Evolutionary conservation across 2,113 vertebrate genomes (phyloP).

Genomic region (Bujurquina vittata): DNA sequence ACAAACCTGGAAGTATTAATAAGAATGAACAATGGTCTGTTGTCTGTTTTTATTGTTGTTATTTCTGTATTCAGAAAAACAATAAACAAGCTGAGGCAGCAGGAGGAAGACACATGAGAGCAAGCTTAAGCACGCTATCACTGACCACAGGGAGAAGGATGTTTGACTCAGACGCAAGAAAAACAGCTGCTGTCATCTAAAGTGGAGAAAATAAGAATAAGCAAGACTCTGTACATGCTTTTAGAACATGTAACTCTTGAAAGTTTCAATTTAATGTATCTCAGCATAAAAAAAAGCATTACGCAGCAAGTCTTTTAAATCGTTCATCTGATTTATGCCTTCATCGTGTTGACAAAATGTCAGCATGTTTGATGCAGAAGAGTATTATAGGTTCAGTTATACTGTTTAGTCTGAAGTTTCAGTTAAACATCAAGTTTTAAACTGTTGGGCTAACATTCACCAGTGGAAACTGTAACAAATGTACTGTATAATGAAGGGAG

Average conservation of each 20-base stretch:
- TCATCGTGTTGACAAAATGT: background rate
- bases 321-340: background rate
- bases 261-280: background rate
- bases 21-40: too few relatives aligned
- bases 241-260: background rate
- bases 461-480: background rate
- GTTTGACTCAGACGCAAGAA: conserved; percentile 24
- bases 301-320: background rate
- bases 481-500: background rate
- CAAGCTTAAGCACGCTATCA: conserved; percentile 10
- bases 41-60: too few relatives aligned
- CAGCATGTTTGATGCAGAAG: background rate
- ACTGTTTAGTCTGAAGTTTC: background rate
- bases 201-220: conserved; percentile 6
- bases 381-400: background rate
- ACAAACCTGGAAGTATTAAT: too few relatives aligned
- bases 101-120: conserved; percentile 5
- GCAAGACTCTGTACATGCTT: background rate
- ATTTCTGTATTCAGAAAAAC: background rate
- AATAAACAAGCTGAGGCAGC: conserved; percentile 46
- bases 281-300: background rate
- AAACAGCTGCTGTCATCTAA: conserved; percentile 28
- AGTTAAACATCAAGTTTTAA: background rate
- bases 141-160: conserved; percentile 33
- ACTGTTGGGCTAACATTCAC: background rate